Evolutionary conservation across 2,113 vertebrate species (phyloP), one percentile per base, ranked within the genome.

Genomic region (Naja naja): DNA sequence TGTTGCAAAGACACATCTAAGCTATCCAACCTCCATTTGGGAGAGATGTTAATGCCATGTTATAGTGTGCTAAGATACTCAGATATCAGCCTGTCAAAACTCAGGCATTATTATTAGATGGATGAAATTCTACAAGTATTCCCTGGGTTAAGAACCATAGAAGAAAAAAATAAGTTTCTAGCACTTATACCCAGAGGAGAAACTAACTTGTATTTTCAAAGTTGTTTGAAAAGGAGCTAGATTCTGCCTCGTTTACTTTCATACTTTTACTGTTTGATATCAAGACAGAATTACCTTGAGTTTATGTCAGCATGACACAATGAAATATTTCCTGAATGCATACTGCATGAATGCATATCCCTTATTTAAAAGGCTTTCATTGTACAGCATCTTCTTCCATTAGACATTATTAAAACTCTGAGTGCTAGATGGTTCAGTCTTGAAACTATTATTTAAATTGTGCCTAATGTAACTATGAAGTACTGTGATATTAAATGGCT

Each of bases 41-140:
- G 95, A 96, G 93, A 95, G 94, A 93, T 92, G 93, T 93, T 87
- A 95, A 94, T 45, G 89, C 1, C 0, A 93, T 93, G 45, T 81
- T 87, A 45, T 0, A 0, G 93, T 91, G 94, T 20, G 93, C 0
- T 0, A 60, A 95, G 93, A 93, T 95, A 96, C 96, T 97, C 94
- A 95, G 94, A 95, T 88, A 91, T 95, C 95, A 96, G 94, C 85
- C 95, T 96, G 95, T 95, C 93, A 94, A 54, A 93, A 93, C 90
- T 95, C 93, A 94, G 94, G 92, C 94, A 34, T 0, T 0, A 92
- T 96, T 95, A 95, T 97, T 96, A 95, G 95, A 93, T 95, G 95
- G 95, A 95, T 95, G 95, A n/a, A 5, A 58, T 93, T 96, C 95
- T 95, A 97, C 14, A 92, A 94, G 91, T 93, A 94, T 90, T 96